A percentile compares a stretch with the other conserved stretches of the same genome.
Conservation (phyloP, 2,113 vertebrate species). For the Hemibagrus wyckioides region DNA sequence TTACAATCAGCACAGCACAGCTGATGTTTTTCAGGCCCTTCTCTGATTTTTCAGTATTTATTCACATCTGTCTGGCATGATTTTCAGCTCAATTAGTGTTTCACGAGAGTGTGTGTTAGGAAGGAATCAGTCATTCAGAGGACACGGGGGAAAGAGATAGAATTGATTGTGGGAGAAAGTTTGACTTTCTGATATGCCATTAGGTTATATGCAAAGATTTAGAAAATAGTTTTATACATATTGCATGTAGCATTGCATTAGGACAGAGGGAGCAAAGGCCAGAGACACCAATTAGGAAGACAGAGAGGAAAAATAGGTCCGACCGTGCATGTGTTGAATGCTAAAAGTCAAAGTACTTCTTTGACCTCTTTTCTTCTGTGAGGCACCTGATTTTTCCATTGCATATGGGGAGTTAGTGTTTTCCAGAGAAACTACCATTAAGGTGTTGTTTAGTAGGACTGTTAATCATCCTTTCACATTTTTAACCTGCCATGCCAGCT, state of each 20-base stretch:
- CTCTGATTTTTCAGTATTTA: slow-evolving; percentile 22
- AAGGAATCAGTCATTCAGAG: not conserved
- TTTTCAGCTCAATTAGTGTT: slow-evolving; percentile 20
- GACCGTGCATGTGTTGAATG: not conserved
- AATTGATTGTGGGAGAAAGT: not conserved
- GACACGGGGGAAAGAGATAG: not conserved
- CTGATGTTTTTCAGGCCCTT: slow-evolving; percentile 40
- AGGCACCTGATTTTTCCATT: not conserved
- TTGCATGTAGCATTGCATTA: not conserved
- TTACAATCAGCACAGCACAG: slow-evolving; percentile 20
- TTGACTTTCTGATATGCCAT: not conserved
- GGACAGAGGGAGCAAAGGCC: not conserved
- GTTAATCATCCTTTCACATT: not conserved
- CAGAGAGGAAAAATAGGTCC: not conserved
- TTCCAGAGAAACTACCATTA: not conserved
- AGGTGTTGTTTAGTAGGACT: not conserved
- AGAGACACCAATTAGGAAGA: not conserved
- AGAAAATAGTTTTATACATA: not conserved
- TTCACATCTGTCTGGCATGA: slow-evolving; percentile 6
- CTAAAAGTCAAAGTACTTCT: not conserved
- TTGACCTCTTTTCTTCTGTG: not conserved
- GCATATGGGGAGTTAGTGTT: not conserved
- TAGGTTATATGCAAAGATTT: not conserved
- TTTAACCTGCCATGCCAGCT: not conserved
- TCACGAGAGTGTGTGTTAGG: slow-evolving; percentile 1